A percentile compares a stretch with the other conserved stretches of the same genome.
phyloP scores from a whole-genome alignment of 2,888 invertebrate species.

The Eugnorisma glareosa region DNA sequence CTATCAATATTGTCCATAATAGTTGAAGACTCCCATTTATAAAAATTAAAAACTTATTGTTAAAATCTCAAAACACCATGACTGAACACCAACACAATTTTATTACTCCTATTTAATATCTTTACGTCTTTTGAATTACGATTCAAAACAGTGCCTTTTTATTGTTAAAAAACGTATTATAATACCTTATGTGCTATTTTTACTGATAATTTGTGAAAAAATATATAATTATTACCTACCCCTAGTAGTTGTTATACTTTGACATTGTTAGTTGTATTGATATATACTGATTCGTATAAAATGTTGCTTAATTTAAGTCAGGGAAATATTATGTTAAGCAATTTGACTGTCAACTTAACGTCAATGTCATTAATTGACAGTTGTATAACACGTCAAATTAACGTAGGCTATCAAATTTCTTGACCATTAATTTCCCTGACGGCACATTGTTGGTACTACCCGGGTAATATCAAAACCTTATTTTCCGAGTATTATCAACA shows the following conservation, averaged over 20 bases:
- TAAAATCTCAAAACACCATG: conserved; percentile 44
- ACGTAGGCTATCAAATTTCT: not conserved
- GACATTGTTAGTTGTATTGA: conserved; percentile 47
- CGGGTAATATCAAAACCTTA: conserved; percentile 14
- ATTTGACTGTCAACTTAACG: not conserved
- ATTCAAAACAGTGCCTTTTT: conserved; percentile 85
- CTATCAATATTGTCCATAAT: conserved; percentile 37
- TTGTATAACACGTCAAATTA: not conserved
- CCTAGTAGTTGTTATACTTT: conserved; percentile 49
- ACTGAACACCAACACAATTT: conserved; percentile 65
- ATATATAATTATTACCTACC: conserved; percentile 37
- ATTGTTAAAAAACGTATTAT: conserved; percentile 77
- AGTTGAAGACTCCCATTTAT: conserved; percentile 33
- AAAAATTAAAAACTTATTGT: conserved; percentile 1
- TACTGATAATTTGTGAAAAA: conserved; percentile 63
- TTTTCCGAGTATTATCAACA: conserved; percentile 27
- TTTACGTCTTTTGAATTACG: conserved; percentile 75
- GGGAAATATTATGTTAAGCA: not conserved
- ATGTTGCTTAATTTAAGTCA: conserved; percentile 24
- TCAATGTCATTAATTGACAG: not conserved
- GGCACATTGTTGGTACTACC: conserved; percentile 26
- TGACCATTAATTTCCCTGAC: not conserved
- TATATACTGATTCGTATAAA: conserved; percentile 42
- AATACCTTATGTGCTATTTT: conserved; percentile 67
- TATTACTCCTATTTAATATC: conserved; percentile 64